A percentile compares a stretch with the other conserved stretches of the same genome.
These are phyloP conservation scores for Danaus plexippus DNA, from an alignment of 1,140 invertebrate species.

Conservation along the genomic window DNA sequence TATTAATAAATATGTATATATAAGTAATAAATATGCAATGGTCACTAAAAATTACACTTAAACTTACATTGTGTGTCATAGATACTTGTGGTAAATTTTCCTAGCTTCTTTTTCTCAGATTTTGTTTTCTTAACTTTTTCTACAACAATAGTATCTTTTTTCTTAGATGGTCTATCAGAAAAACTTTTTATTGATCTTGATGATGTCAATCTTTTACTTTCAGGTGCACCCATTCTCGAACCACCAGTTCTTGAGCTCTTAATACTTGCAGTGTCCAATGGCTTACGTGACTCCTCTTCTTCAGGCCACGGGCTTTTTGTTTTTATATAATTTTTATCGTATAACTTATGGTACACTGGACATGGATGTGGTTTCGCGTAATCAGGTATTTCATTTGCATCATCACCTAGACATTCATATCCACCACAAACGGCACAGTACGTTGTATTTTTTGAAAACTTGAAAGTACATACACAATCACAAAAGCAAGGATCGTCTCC, in stretches of 20 bases:
- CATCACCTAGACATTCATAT: constrained; percentile 55
- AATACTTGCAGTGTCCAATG: constrained; percentile 28
- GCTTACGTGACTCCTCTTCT: constrained; percentile 29
- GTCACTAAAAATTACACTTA: constrained; percentile 10
- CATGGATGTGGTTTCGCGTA: constrained; percentile 57
- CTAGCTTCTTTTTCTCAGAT: constrained; percentile 39
- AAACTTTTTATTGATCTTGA: constrained; percentile 28
- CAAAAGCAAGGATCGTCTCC: constrained; percentile 50
- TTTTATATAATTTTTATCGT: constrained; percentile 54
- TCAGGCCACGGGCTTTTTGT: constrained; percentile 46
- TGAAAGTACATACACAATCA: constrained; percentile 55
- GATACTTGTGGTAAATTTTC: constrained; percentile 48
- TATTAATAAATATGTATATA: constrained; percentile 3
- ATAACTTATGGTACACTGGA: constrained; percentile 59
- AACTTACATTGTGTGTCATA: constrained; percentile 33
- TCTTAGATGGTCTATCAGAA: constrained; percentile 25
- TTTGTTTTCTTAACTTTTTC: constrained; percentile 33
- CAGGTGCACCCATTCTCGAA: constrained; percentile 22
- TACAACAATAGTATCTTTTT: constrained; percentile 24
- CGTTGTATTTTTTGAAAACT: constrained; percentile 51
- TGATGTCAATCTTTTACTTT: constrained; percentile 20
- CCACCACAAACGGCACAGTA: constrained; percentile 61
- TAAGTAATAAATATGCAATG: constrained; percentile 10
- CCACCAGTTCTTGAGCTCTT: constrained; percentile 36
- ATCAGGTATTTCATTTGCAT: constrained; percentile 44